Conservation (phyloP, 1,140 invertebrate genomes). For the Ericerus pela region DNA sequence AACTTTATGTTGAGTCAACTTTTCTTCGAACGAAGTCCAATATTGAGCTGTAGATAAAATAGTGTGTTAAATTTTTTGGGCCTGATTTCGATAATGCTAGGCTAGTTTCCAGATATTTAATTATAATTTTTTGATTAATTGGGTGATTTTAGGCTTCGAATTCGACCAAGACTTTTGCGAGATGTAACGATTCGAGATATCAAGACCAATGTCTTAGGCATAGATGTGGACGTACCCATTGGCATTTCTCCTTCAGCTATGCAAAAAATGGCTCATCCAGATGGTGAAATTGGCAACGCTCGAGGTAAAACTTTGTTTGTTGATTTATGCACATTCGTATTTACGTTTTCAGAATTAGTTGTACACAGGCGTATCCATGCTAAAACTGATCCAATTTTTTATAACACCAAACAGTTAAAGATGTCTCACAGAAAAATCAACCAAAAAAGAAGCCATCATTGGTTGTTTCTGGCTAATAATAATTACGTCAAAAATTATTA, state of each 20-base stretch:
- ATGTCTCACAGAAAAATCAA: too few species aligned
- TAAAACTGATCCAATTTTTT: too few species aligned
- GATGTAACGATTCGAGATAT: slow-evolving; percentile 54
- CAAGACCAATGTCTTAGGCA: slow-evolving; percentile 47
- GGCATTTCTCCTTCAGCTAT: slow-evolving; percentile 83
- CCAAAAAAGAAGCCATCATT: too few species aligned
- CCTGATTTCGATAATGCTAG: not conserved
- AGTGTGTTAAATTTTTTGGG: not conserved
- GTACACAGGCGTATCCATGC: too few species aligned
- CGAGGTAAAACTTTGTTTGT: too few species aligned
- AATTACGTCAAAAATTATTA: too few species aligned
- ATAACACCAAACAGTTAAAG: too few species aligned
- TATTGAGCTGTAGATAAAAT: not conserved
- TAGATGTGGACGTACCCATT: slow-evolving; percentile 58
- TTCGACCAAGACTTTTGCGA: slow-evolving; percentile 61
- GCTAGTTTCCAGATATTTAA: not conserved
- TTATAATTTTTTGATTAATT: slow-evolving; percentile 6
- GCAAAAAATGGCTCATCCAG: slow-evolving; percentile 81
- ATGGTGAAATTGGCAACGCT: slow-evolving; percentile 74
- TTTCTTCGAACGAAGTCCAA: not conserved
- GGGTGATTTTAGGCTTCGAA: slow-evolving; percentile 42
- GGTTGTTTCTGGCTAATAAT: too few species aligned
- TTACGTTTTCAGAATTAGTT: too few species aligned
- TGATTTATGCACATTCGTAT: too few species aligned
- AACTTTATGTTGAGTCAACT: not conserved